Evolutionary conservation across 2,888 invertebrate genomes (phyloP).

Genomic region (Drepanosiphum platanoidis): DNA sequence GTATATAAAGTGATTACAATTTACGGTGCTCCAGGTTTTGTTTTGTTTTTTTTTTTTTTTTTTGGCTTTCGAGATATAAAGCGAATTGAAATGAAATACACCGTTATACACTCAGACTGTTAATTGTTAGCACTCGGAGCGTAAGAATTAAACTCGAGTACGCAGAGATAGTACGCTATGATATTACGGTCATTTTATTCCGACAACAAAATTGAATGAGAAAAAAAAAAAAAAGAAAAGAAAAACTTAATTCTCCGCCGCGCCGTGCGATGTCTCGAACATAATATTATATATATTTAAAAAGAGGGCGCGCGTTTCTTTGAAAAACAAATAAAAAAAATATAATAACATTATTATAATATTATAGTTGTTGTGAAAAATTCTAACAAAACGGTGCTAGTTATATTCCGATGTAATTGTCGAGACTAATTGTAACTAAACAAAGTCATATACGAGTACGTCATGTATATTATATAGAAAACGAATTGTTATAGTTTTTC

Average conservation of each 20-base stretch:
- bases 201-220: too few relatives aligned
- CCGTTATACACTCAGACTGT: neutral
- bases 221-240: neutral
- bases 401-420: too few relatives aligned
- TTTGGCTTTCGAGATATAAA: neutral
- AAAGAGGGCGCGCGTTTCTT: neutral
- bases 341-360: too few relatives aligned
- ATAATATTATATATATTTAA: neutral
- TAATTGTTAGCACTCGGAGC: neutral
- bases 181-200: neutral
- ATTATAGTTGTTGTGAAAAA: too few relatives aligned
- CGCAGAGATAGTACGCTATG: neutral
- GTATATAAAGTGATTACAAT: conserved; percentile 2
- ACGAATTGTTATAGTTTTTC: too few relatives aligned
- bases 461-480: too few relatives aligned
- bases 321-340: neutral
- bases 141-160: conserved; percentile 2
- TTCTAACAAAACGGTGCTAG: too few relatives aligned
- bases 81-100: conserved; percentile 22
- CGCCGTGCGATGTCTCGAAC: neutral
- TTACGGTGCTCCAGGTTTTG: neutral
- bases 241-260: neutral
- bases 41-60: neutral
- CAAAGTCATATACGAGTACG: too few relatives aligned
- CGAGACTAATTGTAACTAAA: too few relatives aligned